Conservation (phyloP, 2,113 vertebrate species). For the Gnathonemus echidnorhynchus region DNA sequence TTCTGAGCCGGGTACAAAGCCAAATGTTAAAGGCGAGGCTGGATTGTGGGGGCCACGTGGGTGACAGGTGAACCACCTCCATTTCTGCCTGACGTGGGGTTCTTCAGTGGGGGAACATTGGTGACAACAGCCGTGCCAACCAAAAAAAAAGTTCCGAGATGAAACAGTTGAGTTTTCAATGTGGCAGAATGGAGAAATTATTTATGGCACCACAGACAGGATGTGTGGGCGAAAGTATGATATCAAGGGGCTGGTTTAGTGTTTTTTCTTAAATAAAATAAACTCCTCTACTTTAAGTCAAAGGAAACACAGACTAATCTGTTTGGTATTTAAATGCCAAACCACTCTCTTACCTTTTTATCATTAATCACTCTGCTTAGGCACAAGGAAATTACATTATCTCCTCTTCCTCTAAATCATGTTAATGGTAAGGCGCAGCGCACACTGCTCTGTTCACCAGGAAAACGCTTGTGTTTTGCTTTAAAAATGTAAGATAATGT, state of each 20-base stretch:
- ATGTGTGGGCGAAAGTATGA: slow-evolving; percentile 9
- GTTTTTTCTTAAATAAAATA: slow-evolving; percentile 8
- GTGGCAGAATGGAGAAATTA: slow-evolving; percentile 1
- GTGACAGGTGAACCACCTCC: neutral
- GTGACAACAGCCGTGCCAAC: neutral
- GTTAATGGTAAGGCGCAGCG: slow-evolving; percentile 39
- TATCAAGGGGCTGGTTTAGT: neutral
- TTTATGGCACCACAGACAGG: neutral
- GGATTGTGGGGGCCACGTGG: neutral
- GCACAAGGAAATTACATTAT: slow-evolving; percentile 43
- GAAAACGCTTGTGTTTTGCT: slow-evolving; percentile 21
- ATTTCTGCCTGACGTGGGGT: neutral
- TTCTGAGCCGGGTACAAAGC: neutral
- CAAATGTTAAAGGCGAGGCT: neutral
- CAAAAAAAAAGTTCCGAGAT: neutral
- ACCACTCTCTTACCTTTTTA: slow-evolving; percentile 30
- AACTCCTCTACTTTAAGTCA: slow-evolving; percentile 25
- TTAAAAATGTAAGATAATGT: slow-evolving; percentile 1
- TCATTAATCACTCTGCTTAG: slow-evolving; percentile 36
- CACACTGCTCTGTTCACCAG: slow-evolving; percentile 27
- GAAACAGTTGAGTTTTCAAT: neutral
- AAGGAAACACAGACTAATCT: slow-evolving; percentile 27
- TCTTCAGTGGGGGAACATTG: neutral
- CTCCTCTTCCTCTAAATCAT: slow-evolving; percentile 42
- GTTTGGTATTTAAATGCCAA: slow-evolving; percentile 26